Percentiles rank a stretch among this genome's conserved stretches.
Conservation (phyloP, 64 coral and sea anemone genomes). For the Dendronephthya gigantea region DNA sequence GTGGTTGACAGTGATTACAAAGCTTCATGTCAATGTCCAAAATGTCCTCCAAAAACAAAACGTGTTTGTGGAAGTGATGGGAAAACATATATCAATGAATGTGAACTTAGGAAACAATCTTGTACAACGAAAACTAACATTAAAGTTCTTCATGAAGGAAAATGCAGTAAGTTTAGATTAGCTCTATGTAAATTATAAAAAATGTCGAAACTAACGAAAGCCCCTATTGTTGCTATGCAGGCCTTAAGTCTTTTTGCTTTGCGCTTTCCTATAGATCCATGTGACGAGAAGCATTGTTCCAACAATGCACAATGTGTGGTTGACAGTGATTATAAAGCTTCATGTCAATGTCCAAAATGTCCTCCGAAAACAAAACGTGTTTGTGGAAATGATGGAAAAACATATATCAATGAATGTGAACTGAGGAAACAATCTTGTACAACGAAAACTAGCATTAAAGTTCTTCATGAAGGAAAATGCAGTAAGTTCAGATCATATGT, state of each 20-base stretch:
- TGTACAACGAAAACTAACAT: neutral
- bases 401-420: neutral
- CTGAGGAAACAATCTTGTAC: neutral
- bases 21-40: neutral
- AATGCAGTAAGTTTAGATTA: no score
- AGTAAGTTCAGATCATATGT: no score
- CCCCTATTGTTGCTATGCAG: no score
- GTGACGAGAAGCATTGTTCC: neutral
- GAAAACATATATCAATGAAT: neutral
- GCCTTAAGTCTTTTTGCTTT: neutral
- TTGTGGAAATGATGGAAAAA: neutral
- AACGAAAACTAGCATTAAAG: neutral
- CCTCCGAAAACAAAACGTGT: neutral
- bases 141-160: neutral
- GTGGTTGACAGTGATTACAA: neutral
- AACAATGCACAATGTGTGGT: neutral
- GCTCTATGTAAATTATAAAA: no score
- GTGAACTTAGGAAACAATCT: no score
- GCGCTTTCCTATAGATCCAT: neutral
- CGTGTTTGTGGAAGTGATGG: no score
- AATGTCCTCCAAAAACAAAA: no score
- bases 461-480: slow-evolving; percentile 3
- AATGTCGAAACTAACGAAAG: no score
- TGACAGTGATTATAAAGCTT: neutral
- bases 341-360: neutral